A percentile compares a stretch with the other conserved stretches of the same genome.
Evolutionary conservation across 2,113 vertebrate species (phyloP).

Genomic region (Alaudala cheleensis): DNA sequence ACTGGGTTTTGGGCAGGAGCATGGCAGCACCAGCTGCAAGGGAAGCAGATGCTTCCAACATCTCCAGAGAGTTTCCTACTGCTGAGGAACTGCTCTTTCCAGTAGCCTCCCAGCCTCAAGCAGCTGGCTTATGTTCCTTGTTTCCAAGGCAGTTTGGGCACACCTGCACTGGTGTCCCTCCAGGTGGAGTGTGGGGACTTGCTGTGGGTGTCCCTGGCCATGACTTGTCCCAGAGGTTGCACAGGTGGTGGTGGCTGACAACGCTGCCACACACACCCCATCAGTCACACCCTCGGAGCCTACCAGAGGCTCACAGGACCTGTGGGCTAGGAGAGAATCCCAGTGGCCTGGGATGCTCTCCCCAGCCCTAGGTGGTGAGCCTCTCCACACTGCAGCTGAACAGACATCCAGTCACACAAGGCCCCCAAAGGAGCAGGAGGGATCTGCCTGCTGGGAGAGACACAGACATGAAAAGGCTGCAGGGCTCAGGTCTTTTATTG

Average conservation of each 20-base stretch:
- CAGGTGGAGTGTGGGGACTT: neutral
- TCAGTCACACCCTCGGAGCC: neutral
- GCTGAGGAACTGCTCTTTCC: neutral
- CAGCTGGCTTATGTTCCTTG: neutral
- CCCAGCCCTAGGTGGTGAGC: rapidly evolving
- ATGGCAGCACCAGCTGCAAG: neutral
- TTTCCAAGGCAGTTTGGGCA: neutral
- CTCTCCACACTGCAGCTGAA: neutral
- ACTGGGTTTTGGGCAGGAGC: too few species aligned
- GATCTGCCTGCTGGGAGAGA: neutral
- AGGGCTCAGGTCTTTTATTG: conserved; percentile 65
- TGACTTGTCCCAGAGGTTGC: neutral
- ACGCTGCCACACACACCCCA: rapidly evolving
- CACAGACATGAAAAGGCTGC: neutral
- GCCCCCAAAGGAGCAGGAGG: rapidly evolving
- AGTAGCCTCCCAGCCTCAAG: neutral
- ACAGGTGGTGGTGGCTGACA: neutral
- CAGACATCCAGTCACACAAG: too few species aligned
- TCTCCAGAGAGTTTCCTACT: neutral
- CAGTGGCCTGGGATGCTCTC: neutral
- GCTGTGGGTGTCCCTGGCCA: neutral
- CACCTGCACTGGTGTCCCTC: neutral
- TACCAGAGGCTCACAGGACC: neutral
- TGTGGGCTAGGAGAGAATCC: neutral
- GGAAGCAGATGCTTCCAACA: neutral